These are phyloP conservation scores for Barypeithes pellucidus DNA, from an alignment of 2,888 invertebrate genomes.

Conservation along the genomic window DNA sequence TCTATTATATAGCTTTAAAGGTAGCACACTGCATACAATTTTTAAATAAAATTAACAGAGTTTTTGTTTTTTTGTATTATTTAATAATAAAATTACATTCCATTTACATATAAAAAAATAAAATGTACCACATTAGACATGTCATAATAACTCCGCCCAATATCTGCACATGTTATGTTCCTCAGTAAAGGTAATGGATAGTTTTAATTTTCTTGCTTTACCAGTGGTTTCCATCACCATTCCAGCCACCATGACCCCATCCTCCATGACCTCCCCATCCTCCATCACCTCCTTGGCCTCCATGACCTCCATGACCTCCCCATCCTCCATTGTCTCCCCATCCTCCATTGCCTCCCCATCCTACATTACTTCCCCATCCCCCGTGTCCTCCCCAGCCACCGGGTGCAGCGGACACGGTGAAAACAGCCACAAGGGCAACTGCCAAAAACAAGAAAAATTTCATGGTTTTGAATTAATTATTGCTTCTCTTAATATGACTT, in stretches of 20 bases:
- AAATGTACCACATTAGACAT: slow-evolving; percentile 14
- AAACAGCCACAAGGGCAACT: slow-evolving; percentile 55
- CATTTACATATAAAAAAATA: slow-evolving; percentile 24
- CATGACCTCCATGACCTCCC: slow-evolving; percentile 19
- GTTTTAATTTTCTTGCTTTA: not conserved
- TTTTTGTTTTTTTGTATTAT: not conserved
- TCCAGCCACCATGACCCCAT: slow-evolving; percentile 9
- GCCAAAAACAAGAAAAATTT: slow-evolving; percentile 56
- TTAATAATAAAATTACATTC: slow-evolving; percentile 9
- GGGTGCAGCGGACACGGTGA: slow-evolving; percentile 43
- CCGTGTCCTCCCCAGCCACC: slow-evolving; percentile 36
- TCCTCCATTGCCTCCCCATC: not conserved
- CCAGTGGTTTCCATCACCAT: slow-evolving; percentile 7
- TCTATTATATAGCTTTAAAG: too few relatives aligned
- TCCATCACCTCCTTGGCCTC: slow-evolving; percentile 7
- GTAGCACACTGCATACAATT: too few relatives aligned
- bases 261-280: slow-evolving; percentile 9
- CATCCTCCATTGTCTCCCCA: slow-evolving; percentile 23
- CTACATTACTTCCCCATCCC: too few relatives aligned
- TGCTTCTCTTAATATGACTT: not conserved
- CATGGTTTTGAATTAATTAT: slow-evolving; percentile 39
- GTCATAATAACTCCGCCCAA: too few relatives aligned
- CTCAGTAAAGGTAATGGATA: not conserved
- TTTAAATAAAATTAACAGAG: too few relatives aligned
- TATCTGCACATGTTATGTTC: slow-evolving; percentile 32